Evolutionary conservation across 2,888 invertebrate species (phyloP), one percentile per base, ranked within the genome.

Genomic region (Zygaena filipendulae): DNA sequence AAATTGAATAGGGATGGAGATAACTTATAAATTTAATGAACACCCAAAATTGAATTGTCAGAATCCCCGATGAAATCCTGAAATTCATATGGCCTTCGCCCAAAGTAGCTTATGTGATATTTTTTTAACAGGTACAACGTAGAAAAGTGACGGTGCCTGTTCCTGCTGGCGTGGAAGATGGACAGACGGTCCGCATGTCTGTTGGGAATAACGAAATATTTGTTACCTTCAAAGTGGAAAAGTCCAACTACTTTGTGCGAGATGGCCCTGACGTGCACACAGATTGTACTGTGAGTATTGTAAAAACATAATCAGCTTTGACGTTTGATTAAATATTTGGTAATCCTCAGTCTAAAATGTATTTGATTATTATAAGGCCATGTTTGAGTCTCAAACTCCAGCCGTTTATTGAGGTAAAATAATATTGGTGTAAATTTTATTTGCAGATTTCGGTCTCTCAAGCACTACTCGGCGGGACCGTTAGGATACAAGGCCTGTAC

Each of bases 181-280:
- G 97, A 0, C 98, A 99, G 68, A 97, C 97, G 0, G 89, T 99
- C 3, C 86, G 98, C 30, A 92, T 99, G 90, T 84, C 91, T 4
- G 90, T 98, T 1, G 97, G 96, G 8, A 87, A 82, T 45, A 91
- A 91, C 54, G 97, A 98, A 66, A 69, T 98, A 9, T 98, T 97
- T 59, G 86, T 98, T 41, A 97, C 95, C 22, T 96, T 97, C 75
- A 89, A 89, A 48, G 95, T 97, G 21, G 91, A 92, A 33, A 88
- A 87, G 41, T 97, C 96, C 10, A 86, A 85, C 38, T 92, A 94
- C 59, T 99, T 98, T 74, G 84, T 85, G 33, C 82, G 99, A 25
- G 97, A 98, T 39, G 97, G 97, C 1, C 84, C 95, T 3, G 98
- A 99, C 61, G 88, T 99, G 1, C 95, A 99, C 58, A 95, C 96